These are phyloP conservation scores for Naja naja DNA, from an alignment of 2,113 vertebrate species.

Conservation along the genomic window DNA sequence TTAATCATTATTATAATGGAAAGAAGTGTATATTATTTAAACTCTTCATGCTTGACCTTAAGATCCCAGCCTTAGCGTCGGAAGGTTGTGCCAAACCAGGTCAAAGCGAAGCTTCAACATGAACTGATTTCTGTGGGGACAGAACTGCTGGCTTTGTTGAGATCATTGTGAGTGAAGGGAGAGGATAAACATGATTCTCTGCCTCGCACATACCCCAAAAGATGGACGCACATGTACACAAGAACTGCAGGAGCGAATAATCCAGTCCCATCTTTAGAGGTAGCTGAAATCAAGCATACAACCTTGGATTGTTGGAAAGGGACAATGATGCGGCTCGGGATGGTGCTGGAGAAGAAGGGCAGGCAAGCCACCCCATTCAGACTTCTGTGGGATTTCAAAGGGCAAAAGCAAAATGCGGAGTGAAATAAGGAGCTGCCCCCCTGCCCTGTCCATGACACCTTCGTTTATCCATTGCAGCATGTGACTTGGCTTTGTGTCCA, in stretches of 20 bases:
- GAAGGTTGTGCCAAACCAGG: not conserved
- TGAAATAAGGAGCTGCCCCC: not conserved
- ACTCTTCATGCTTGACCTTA: conserved; percentile 23
- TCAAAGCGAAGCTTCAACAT: fast-evolving
- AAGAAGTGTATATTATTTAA: conserved; percentile 13
- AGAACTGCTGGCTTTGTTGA: not conserved
- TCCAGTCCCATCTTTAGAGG: not conserved
- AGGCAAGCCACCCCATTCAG: not conserved
- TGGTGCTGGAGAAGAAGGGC: not conserved
- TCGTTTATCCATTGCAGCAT: fast-evolving
- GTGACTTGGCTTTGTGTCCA: not conserved
- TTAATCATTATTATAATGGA: conserved; percentile 1
- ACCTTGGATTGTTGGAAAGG: not conserved
- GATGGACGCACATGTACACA: not conserved
- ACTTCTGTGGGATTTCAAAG: not conserved
- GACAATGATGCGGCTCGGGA: not conserved
- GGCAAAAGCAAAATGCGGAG: too few relatives aligned
- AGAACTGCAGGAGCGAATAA: not conserved
- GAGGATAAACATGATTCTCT: not conserved
- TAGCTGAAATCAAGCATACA: not conserved
- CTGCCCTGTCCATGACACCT: not conserved
- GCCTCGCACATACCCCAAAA: fast-evolving
- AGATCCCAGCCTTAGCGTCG: not conserved
- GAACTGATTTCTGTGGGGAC: conserved; percentile 1
- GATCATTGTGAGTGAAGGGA: conserved; percentile 23